Conservation (phyloP, 2,113 vertebrate genomes). For the Mirza zaza region DNA sequence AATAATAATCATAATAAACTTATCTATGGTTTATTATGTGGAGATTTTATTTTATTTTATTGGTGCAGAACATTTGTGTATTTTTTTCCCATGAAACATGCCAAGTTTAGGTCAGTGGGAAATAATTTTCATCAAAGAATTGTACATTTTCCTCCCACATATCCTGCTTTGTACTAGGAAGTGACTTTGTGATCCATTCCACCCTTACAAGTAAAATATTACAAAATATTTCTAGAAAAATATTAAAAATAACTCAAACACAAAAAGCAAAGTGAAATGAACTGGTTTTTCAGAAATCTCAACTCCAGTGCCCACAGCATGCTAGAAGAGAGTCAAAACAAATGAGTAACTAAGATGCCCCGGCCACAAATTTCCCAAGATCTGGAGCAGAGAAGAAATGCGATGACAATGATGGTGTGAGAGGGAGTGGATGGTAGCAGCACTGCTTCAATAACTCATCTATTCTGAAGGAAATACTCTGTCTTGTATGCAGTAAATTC, state of each 20-base stretch:
- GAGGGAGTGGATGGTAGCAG: not conserved
- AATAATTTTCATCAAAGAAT: slow-evolving; percentile 58
- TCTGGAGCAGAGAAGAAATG: too few relatives aligned
- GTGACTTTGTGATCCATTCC: slow-evolving; percentile 59
- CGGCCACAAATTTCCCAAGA: too few relatives aligned
- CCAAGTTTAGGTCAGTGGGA: slow-evolving; percentile 55
- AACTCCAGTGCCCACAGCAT: not conserved
- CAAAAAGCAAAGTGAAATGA: slow-evolving; percentile 48
- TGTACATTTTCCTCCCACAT: slow-evolving; percentile 61
- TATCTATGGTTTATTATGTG: not conserved
- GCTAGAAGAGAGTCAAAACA: too few relatives aligned
- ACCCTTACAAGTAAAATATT: slow-evolving; percentile 48
- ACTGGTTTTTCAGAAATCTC: slow-evolving; percentile 22
- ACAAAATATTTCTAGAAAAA: slow-evolving; percentile 72
- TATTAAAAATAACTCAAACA: slow-evolving; percentile 59
- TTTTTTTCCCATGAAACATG: slow-evolving; percentile 55
- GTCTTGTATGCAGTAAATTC: not conserved
- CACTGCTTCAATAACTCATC: not conserved
- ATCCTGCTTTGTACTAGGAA: slow-evolving; percentile 57
- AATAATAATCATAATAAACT: not conserved
- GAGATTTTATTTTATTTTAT: not conserved
- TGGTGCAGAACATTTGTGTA: slow-evolving; percentile 59
- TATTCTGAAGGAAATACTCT: slow-evolving; percentile 17
- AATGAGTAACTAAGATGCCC: too few relatives aligned
- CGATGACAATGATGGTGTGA: too few relatives aligned